Evolutionary conservation across 2,888 invertebrate genomes (phyloP), one percentile per base, ranked within the genome.

Genomic region (Eristalinus aeneus): DNA sequence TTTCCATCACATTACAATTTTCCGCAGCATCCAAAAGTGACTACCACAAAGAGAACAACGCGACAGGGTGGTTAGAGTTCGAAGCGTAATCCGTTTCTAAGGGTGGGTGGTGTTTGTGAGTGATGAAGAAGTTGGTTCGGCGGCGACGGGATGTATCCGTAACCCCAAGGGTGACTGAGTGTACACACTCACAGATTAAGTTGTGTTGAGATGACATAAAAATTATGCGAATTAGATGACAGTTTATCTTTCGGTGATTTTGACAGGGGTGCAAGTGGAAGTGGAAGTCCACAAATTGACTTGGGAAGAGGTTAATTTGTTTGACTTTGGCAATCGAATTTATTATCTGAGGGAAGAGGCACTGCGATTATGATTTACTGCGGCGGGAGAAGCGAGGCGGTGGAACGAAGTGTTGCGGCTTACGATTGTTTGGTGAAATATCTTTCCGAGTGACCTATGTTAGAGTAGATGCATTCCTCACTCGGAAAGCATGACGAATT

Each of bases 161-260:
- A 69, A 76, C 65, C 81, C 82, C 36, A 82, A 74, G 86, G 86
- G 82, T 82, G 67, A 74, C 71, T 75, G 72, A 56, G 69, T 72
- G 72, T 75, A 73, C 67, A 60, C 75, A 71, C 84, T 84, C 71
- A 61, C 82, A 71, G 86, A 86, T 86, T 82, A 86, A 86, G 86
- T 86, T 86, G 86, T 86, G 86, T 86, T 86, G 86, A 86, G 86
- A 86, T 86, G 86, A 86, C 82, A 86, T 86, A 82, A 86, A 86
- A 86, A 86, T 86, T 86, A 86, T 86, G 86, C 82, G 86, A 86
- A 86, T 86, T 86, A 86, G 86, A 86, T 86, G 86, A 86, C 86
- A 86, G 86, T 86, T 86, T 86, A 86, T 86, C 86, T 82, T 82
- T 78, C 65, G 65, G 82, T 77, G 77, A 82, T 81, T 86, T 81